Base-by-base conservation (phyloP, 2,888 invertebrate species). In the Acronicta alni region DNA sequence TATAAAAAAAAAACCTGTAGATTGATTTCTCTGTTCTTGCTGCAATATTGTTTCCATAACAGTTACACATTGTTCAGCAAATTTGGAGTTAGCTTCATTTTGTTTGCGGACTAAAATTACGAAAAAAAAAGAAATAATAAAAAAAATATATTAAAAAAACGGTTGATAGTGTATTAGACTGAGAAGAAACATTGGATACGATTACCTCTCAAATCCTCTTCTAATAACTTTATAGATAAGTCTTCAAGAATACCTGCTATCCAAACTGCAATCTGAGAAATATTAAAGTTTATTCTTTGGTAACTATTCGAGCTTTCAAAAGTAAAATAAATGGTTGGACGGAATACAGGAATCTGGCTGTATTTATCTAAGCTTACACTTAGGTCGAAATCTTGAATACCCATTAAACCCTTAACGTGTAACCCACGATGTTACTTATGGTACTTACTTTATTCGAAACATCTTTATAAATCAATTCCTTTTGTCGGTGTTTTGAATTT, bases 161-260 rank as follows among this genome's bases (percentile, higher is more conserved):
- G 4, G 10, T 30, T 30, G 23, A 23, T 23, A 7, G 1, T n/a
- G n/a, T n/a, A n/a, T n/a, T n/a, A n/a, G n/a, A n/a, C n/a, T n/a
- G n/a, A n/a, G n/a, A n/a, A n/a, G n/a, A n/a, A n/a, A n/a, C n/a
- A n/a, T n/a, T n/a, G n/a, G n/a, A n/a, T n/a, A n/a, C n/a, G n/a
- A n/a, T 52, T 82, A 92, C 93, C 93, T 82, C 69, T 77, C 41
- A 90, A 77, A 49, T 90, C 87, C 59, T 91, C 90, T 72, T 89
- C 83, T 58, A 91, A 72, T 26, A 88, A 67, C 60, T 82, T 90
- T 18, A 78, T 69, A 7, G 79, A 64, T 5, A 88, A 66, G 42
- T 92, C 89, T 38, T 88, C 83, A 12, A 94, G 72, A 57, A 93
- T 83, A 42, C 73, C 75, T 41, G 80, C 68, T 45, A 92, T 87